phyloP scores from a whole-genome alignment of 2,888 invertebrate species.

The Lasiommata megera region DNA sequence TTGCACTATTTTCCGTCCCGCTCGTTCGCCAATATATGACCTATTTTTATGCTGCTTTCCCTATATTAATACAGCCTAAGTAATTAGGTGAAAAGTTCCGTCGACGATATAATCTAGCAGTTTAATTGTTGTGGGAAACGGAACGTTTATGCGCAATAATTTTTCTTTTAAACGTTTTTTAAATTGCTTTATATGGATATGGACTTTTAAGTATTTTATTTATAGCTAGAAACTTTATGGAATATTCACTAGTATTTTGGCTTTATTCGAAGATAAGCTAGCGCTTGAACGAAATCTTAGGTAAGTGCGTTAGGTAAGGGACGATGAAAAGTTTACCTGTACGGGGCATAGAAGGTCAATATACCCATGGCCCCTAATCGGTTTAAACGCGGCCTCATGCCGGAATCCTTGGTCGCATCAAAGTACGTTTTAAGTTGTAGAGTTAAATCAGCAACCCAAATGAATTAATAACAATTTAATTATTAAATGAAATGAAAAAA shows the following conservation, averaged over 20 bases:
- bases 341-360: too few species aligned
- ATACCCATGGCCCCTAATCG: too few species aligned
- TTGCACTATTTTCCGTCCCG: slow-evolving; percentile 76
- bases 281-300: too few species aligned
- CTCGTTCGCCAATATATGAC: slow-evolving; percentile 78
- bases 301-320: too few species aligned
- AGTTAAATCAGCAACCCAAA: too few species aligned
- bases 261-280: neutral
- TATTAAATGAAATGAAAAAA: too few species aligned
- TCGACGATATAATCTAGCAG: slow-evolving; percentile 53
- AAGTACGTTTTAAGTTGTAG: too few species aligned
- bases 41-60: slow-evolving; percentile 79
- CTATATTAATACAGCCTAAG: slow-evolving; percentile 77
- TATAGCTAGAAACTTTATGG: neutral
- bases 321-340: too few species aligned
- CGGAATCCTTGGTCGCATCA: too few species aligned
- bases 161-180: slow-evolving; percentile 20
- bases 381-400: too few species aligned
- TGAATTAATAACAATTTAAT: too few species aligned
- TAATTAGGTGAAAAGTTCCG: slow-evolving; percentile 76
- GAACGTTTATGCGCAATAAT: slow-evolving; percentile 19
- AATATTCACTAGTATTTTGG: neutral
- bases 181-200: slow-evolving; percentile 15
- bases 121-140: slow-evolving; percentile 35
- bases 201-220: slow-evolving; percentile 4